Evolutionary conservation across 1,140 invertebrate genomes (phyloP), one percentile per base, ranked within the genome.

Genomic region (Rhagoletis pomonella): DNA sequence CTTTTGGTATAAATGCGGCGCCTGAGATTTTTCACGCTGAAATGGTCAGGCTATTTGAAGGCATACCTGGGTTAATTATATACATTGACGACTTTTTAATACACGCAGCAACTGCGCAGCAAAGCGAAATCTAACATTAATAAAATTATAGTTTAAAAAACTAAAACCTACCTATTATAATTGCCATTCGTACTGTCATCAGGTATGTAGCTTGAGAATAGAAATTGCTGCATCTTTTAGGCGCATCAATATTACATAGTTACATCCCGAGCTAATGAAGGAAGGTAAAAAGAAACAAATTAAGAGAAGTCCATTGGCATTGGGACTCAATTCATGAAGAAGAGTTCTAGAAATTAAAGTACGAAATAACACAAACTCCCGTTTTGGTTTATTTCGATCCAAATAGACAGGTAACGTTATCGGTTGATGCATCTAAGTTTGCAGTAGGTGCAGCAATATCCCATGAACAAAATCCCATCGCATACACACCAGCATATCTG

Each of bases 1-100:
- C 93, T 0, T 93, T 94, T 90, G 94, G 94, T 3, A 89, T 94
- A 6, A 88, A 88, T 9, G 91, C 93, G 64, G 90, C 29, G 29
- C 29, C 29, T 29, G 29, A 29, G 29, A 29, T 29, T 29, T 29
- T 29, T 29, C 29, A 29, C 29, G 29, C 29, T 29, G 29, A 29
- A 29, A 29, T 29, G 29, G 29, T 29, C 29, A 29, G 29, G 29
- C 90, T 89, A 59, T 89, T 93, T 55, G 88, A 87, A 47, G 91
- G 90, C 17, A 89, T 94, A 5, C 12, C 86, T 47, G 90, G 92
- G n/a, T 89, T 93, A 12, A 89, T 89, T 65, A 88, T 91, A 9
- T 92, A 3, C 29, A 29, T 29, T 29, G 29, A 29, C 29, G 29
- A 29, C 29, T 29, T 29, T 29, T 29, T 29, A 29, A 88, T 93